Conservation (phyloP, 2,888 invertebrate genomes). For the Allygus modestus region DNA sequence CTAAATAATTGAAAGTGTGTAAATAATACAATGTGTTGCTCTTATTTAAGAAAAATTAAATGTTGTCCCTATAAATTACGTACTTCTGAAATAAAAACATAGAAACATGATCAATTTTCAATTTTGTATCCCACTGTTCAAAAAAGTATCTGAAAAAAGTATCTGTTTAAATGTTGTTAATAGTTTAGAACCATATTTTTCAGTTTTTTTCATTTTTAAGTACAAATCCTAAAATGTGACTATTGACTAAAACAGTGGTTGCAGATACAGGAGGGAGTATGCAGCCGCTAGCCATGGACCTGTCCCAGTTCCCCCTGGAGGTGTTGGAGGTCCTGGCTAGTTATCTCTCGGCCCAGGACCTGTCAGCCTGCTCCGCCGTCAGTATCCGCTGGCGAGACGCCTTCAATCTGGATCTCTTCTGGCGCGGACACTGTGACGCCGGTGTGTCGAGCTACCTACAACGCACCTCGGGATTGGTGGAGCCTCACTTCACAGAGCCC, state of each 20-base stretch:
- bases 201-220: too few species aligned
- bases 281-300: conserved; percentile 8
- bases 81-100: too few species aligned
- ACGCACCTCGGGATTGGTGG: not conserved
- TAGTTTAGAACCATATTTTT: too few species aligned
- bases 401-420: conserved; percentile 47
- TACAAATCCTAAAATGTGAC: too few species aligned
- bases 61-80: too few species aligned
- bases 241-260: not conserved
- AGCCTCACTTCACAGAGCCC: conserved; percentile 16
- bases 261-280: not conserved
- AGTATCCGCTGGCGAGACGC: conserved; percentile 25
- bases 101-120: too few species aligned
- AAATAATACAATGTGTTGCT: too few species aligned
- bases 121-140: too few species aligned
- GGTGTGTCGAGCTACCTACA: not conserved
- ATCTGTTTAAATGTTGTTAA: too few species aligned
- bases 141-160: too few species aligned
- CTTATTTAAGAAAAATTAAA: too few species aligned
- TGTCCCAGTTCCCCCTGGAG: conserved; percentile 40
- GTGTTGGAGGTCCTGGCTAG: conserved; percentile 33
- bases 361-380: conserved; percentile 26
- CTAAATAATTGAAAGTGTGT: too few species aligned
- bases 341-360: conserved; percentile 18
- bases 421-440: conserved; percentile 34